phyloP scores from a whole-genome alignment of 2,113 vertebrate species.

The Pungitius pungitius region DNA sequence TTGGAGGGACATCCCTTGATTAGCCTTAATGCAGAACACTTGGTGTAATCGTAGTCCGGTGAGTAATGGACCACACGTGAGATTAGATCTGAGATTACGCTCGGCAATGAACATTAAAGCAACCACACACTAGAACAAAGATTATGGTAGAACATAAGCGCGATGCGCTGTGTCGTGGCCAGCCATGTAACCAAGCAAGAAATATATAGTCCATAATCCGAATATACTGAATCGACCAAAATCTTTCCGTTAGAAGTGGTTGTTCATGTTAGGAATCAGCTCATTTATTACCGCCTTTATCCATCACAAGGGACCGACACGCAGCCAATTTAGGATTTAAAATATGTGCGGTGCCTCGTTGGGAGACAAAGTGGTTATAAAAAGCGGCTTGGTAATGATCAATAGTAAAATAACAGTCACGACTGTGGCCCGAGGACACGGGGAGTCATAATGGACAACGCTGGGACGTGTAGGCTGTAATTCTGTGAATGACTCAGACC shows the following conservation, averaged over 20 bases:
- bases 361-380: constrained; percentile 14
- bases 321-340: constrained; percentile 16
- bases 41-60: background rate
- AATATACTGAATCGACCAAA: constrained; percentile 14
- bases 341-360: constrained; percentile 3
- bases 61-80: background rate
- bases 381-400: constrained; percentile 6
- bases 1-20: background rate
- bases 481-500: constrained; percentile 37
- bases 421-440: constrained; percentile 14
- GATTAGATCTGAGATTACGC: too few relatives aligned
- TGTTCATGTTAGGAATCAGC: constrained; percentile 17
- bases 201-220: constrained; percentile 22
- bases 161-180: background rate
- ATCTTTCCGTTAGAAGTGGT: constrained; percentile 10
- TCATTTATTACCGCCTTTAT: background rate
- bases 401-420: constrained; percentile 24
- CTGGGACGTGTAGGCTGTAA: constrained; percentile 22
- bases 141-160: background rate
- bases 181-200: background rate
- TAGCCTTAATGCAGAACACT: background rate
- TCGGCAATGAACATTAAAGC: background rate
- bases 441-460: background rate
- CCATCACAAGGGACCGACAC: background rate
- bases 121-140: background rate